phyloP scores from a whole-genome alignment of 2,797 vertebrate genomes.

The Oceanodroma leucorhoa region DNA sequence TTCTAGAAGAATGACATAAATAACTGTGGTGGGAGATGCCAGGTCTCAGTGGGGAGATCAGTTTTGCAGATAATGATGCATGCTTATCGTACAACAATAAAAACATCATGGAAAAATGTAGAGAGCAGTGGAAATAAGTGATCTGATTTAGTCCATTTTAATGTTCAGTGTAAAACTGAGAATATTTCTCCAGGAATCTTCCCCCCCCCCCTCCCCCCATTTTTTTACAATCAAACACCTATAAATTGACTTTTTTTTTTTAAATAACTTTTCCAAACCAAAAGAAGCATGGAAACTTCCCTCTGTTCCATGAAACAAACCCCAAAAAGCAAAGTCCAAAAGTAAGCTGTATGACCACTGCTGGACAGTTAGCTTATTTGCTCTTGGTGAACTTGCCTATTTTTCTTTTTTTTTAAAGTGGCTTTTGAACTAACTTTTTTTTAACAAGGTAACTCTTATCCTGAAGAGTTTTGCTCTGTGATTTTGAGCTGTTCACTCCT shows the following conservation, averaged over 20 bases:
- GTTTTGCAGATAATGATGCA: neutral
- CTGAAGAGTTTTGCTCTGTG: neutral
- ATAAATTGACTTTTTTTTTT: neutral
- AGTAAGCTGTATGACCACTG: neutral
- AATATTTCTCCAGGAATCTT: neutral
- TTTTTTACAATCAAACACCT: neutral
- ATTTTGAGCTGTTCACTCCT: neutral
- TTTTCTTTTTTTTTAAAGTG: neutral
- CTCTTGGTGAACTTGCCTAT: neutral
- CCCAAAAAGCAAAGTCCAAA: neutral
- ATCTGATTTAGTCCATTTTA: neutral
- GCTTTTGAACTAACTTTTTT: neutral
- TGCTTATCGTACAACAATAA: neutral
- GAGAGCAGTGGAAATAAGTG: neutral
- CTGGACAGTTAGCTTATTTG: neutral
- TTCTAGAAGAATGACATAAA: neutral
- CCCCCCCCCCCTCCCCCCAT: too few species aligned
- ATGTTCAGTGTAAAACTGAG: neutral
- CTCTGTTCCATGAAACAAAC: neutral
- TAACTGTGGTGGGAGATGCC: neutral
- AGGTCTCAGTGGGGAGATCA: neutral
- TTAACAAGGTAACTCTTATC: neutral
- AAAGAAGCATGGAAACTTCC: neutral
- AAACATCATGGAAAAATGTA: neutral
- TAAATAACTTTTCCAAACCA: neutral